Percentiles rank a stretch among this genome's conserved stretches.
Evolutionary conservation across 2,888 invertebrate species (phyloP).

Genomic region (Tetanocera ferruginea): DNA sequence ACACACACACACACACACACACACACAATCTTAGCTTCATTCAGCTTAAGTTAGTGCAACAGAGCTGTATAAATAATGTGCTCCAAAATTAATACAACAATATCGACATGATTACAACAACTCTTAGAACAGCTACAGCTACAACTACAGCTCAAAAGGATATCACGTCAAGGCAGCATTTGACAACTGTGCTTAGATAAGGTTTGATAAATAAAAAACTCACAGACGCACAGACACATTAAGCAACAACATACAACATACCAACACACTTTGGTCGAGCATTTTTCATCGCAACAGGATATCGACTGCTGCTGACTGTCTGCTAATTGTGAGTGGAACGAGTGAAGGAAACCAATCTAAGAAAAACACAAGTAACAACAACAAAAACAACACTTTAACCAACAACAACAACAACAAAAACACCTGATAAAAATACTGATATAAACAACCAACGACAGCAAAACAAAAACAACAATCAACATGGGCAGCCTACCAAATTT

Average conservation of each 20-base stretch:
- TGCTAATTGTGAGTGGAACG: too few relatives aligned
- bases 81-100: not conserved
- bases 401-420: not conserved
- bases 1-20: not conserved
- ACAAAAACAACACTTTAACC: not conserved
- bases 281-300: not conserved
- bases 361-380: not conserved
- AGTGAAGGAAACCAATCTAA: too few relatives aligned
- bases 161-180: not conserved
- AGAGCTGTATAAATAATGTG: not conserved
- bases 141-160: not conserved
- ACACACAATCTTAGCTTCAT: not conserved
- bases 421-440: not conserved
- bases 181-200: not conserved
- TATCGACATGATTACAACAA: not conserved
- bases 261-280: too few relatives aligned
- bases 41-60: not conserved
- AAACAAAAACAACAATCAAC: conserved; percentile 23
- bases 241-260: not conserved
- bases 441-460: not conserved
- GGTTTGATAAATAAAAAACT: too few relatives aligned
- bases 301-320: not conserved
- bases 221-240: not conserved
- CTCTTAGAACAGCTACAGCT: not conserved
- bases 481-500: conserved; percentile 80